Conservation (phyloP, 1,140 invertebrate genomes). For the Drosophila bifasciata region DNA sequence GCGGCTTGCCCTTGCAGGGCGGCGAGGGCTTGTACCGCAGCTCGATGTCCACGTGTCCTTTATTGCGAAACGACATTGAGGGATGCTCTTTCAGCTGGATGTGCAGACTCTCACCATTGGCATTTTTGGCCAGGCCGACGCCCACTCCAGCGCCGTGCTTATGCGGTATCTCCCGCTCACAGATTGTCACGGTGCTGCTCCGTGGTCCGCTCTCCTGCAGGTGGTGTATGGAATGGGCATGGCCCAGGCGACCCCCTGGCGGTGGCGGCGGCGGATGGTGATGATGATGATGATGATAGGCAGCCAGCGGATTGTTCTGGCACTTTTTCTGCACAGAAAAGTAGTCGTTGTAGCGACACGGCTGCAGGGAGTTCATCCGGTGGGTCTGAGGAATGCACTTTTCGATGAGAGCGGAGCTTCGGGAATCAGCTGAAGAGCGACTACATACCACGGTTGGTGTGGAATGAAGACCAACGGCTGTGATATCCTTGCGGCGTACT, state of each 20-base stretch:
- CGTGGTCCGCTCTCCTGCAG: conserved; percentile 68
- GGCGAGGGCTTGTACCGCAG: conserved; percentile 84
- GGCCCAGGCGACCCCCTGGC: conserved; percentile 50
- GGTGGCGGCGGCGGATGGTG: conserved; percentile 52
- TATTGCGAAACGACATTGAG: conserved; percentile 84
- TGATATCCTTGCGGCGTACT: conserved; percentile 84
- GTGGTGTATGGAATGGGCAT: conserved; percentile 72
- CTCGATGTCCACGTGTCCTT: conserved; percentile 85
- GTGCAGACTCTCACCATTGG: conserved; percentile 82
- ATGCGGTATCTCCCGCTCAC: conserved; percentile 62
- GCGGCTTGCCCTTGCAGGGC: conserved; percentile 74
- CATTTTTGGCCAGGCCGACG: conserved; percentile 65
- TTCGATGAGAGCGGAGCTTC: too few species aligned
- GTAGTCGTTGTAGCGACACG: conserved; percentile 78
- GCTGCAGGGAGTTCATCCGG: conserved; percentile 68
- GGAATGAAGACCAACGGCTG: conserved; percentile 84
- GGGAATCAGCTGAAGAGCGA: neutral
- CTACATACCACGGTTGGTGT: conserved; percentile 80
- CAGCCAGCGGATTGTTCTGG: conserved; percentile 61
- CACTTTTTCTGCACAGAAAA: conserved; percentile 77
- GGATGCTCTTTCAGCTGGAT: conserved; percentile 85
- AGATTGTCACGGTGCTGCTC: conserved; percentile 74
- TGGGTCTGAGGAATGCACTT: conserved; percentile 50
- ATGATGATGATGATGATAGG: conserved; percentile 66
- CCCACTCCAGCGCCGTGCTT: conserved; percentile 44